These are phyloP conservation scores for Harpalus rufipes DNA, from an alignment of 2,888 invertebrate species.

Conservation along the genomic window DNA sequence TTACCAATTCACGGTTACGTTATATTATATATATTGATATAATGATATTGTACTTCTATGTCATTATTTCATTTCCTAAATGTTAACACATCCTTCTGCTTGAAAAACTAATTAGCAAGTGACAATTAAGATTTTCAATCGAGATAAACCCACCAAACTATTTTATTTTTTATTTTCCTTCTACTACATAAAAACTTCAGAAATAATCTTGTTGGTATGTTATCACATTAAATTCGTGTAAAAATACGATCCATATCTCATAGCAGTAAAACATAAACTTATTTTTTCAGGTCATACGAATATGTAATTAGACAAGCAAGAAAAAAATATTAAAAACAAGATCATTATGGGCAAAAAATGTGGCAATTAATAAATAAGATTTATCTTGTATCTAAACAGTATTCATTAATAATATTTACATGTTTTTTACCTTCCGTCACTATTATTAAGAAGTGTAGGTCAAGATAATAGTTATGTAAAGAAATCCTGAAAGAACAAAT, in stretches of 20 bases:
- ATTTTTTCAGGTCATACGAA: slow-evolving; percentile 11
- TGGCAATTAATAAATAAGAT: slow-evolving; percentile 30
- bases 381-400: slow-evolving; percentile 19
- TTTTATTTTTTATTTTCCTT: slow-evolving; percentile 6
- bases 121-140: slow-evolving; percentile 11
- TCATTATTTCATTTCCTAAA: neutral
- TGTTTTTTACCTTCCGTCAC: neutral
- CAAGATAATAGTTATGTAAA: neutral
- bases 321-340: slow-evolving; percentile 3
- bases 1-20: no score
- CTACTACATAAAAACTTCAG: neutral
- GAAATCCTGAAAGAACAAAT: slow-evolving; percentile 3
- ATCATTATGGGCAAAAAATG: neutral
- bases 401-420: slow-evolving; percentile 2
- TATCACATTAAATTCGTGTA: slow-evolving; percentile 16
- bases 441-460: neutral
- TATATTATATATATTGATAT: no score
- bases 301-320: neutral
- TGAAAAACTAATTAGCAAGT: slow-evolving; percentile 11
- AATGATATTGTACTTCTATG: no score
- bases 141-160: slow-evolving; percentile 10
- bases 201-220: neutral
- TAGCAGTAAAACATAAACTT: neutral
- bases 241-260: slow-evolving; percentile 23
- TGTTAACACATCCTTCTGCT: neutral